Conservation (phyloP, 2,888 invertebrate species). For the Syritta pipiens region DNA sequence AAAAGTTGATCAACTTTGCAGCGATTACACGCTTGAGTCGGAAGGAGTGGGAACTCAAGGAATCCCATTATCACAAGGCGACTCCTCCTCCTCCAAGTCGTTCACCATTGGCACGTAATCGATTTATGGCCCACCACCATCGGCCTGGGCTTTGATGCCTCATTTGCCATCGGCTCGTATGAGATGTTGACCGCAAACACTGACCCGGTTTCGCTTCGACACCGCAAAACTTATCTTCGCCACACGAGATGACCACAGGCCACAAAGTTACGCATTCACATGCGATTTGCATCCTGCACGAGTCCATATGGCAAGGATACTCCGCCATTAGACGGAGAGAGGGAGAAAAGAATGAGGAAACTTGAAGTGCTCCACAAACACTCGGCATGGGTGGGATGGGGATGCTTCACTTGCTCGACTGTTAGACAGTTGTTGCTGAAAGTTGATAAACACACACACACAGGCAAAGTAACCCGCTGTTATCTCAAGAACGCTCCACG, state of each 20-base stretch:
- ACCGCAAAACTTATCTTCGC: slow-evolving; percentile 64
- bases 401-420: slow-evolving; percentile 35
- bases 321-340: too few relatives aligned
- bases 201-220: slow-evolving; percentile 62
- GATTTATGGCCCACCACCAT: slow-evolving; percentile 41
- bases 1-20: slow-evolving; percentile 66
- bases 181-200: slow-evolving; percentile 61
- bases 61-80: slow-evolving; percentile 31
- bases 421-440: slow-evolving; percentile 44
- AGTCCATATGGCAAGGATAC: slow-evolving; percentile 60
- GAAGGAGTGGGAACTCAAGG: slow-evolving; percentile 27
- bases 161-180: slow-evolving; percentile 51
- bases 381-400: slow-evolving; percentile 27
- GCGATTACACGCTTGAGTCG: slow-evolving; percentile 38
- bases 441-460: slow-evolving; percentile 22
- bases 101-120: slow-evolving; percentile 33
- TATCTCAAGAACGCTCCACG: slow-evolving; percentile 61
- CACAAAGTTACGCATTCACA: slow-evolving; percentile 66
- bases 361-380: slow-evolving; percentile 66
- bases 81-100: slow-evolving; percentile 8
- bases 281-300: slow-evolving; percentile 38
- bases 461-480: slow-evolving; percentile 26
- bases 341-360: slow-evolving; percentile 67
- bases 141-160: slow-evolving; percentile 30
- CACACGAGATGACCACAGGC: slow-evolving; percentile 61